Conservation (phyloP, 2,888 invertebrate species). For the Drosophila trichaetosa region DNA sequence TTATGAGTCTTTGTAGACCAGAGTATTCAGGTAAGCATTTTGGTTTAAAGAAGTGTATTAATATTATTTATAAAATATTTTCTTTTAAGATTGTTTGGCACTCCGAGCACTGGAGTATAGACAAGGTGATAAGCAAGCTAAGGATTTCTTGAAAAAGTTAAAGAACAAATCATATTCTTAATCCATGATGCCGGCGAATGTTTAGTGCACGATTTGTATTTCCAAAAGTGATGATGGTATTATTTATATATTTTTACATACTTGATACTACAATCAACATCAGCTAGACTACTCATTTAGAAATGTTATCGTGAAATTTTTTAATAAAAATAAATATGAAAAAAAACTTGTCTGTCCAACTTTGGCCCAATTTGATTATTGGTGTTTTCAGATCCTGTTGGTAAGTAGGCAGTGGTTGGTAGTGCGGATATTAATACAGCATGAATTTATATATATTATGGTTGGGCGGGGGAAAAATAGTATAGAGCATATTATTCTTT, state of each 20-base stretch:
- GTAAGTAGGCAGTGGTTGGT: background rate
- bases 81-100: slow-evolving; percentile 72
- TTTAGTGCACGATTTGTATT: slow-evolving; percentile 24
- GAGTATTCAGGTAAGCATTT: slow-evolving; percentile 87
- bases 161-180: slow-evolving; percentile 87
- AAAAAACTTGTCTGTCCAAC: background rate
- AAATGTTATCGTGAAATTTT: background rate
- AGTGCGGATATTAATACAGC: background rate
- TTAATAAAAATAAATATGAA: slow-evolving; percentile 1
- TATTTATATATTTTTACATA: slow-evolving; percentile 38
- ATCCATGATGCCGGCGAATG: slow-evolving; percentile 6
- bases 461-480: background rate
- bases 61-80: background rate
- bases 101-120: slow-evolving; percentile 91
- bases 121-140: slow-evolving; percentile 94
- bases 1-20: slow-evolving; percentile 90
- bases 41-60: background rate
- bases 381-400: background rate
- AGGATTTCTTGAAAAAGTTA: slow-evolving; percentile 94
- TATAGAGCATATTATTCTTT: background rate
- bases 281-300: slow-evolving; percentile 35
- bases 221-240: slow-evolving; percentile 27
- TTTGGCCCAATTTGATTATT: background rate
- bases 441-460: background rate
- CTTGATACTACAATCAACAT: slow-evolving; percentile 19